These are phyloP conservation scores for Pyrrhosoma nymphula DNA, from an alignment of 2,888 invertebrate species.

Conservation along the genomic window DNA sequence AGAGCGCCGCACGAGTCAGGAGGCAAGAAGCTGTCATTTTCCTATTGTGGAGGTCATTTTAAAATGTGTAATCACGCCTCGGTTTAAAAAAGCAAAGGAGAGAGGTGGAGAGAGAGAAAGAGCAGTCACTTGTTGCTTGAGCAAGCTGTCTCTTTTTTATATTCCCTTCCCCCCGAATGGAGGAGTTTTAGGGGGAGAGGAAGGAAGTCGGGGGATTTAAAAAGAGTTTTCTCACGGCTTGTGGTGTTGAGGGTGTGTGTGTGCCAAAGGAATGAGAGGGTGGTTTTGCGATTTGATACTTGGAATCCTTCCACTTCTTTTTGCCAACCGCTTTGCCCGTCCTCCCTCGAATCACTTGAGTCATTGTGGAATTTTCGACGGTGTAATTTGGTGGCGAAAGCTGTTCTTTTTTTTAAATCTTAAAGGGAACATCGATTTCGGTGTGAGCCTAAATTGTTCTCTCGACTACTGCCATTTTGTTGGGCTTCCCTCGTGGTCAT, in stretches of 20 bases:
- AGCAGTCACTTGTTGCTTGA: slow-evolving; percentile 55
- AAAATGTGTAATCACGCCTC: slow-evolving; percentile 59
- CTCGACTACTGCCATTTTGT: background rate
- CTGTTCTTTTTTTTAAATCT: background rate
- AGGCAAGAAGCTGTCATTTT: slow-evolving; percentile 65
- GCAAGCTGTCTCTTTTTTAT: background rate
- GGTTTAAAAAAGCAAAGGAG: background rate
- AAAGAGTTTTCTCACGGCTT: background rate
- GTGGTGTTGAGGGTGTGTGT: background rate
- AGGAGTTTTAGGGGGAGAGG: background rate
- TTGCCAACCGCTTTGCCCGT: background rate
- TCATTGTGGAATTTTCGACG: background rate
- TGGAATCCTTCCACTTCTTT: slow-evolving; percentile 8
- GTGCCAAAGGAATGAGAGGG: background rate
- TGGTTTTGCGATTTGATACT: background rate
- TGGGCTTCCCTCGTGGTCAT: background rate
- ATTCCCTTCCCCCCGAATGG: background rate
- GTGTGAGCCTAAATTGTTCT: background rate
- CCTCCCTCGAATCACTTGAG: background rate
- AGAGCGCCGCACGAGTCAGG: slow-evolving; percentile 7
- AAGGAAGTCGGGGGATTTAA: background rate
- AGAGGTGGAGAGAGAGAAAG: background rate
- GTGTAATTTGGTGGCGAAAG: background rate
- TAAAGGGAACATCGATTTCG: background rate
- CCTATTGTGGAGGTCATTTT: slow-evolving; percentile 65